Base-by-base conservation (phyloP, 2,113 vertebrate species). In the Alligator sinensis region DNA sequence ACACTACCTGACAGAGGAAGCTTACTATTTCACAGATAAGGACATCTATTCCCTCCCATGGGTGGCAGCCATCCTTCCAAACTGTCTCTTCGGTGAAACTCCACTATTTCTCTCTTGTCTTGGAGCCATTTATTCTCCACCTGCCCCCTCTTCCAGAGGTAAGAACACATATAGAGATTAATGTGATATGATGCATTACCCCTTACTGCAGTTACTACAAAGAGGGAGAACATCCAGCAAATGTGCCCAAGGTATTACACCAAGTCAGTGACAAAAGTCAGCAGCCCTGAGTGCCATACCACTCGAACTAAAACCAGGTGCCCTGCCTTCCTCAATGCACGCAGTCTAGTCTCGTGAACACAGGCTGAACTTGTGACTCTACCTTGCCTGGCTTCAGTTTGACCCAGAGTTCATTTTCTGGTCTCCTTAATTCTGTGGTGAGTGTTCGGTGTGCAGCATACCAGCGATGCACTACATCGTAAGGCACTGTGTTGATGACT, bases 311-410 rank as follows among this genome's bases (percentile, higher is more conserved):
- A 21, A 3, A 21, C 1, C 1, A 4, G 57, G 9, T 77, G 15
- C 25, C 55, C 34, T 16, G 28, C 28, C 55, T 3, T 11, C 19
- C 63, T 86, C 58, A 55, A 62, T 0, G 3, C 3, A 3, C 1
- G 38, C 38, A 38, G 38, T 38, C 38, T 38, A 38, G 38, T 38
- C 38, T 38, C 38, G 7, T 75, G n/a, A 8, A 4, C 16, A 22
- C 11, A 38, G 7, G 2, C 5, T 1, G 16, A 68, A 13, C 78
- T 81, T n/a, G 60, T 57, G 87, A 60, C 95, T 15, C 72, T 97
- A 99, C 99, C 98, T 98, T 99, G 59, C 99, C 99, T 0, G 99
- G 99, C 81, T 98, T 99, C 88, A 99, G 98, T 97, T 99, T 99
- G 91, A 99, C 98, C 99, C 99, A 99, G 19, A 99, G 98, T 86